Evolutionary conservation across 2,888 invertebrate species (phyloP).

Genomic region (Caenorhabditis uteleia): DNA sequence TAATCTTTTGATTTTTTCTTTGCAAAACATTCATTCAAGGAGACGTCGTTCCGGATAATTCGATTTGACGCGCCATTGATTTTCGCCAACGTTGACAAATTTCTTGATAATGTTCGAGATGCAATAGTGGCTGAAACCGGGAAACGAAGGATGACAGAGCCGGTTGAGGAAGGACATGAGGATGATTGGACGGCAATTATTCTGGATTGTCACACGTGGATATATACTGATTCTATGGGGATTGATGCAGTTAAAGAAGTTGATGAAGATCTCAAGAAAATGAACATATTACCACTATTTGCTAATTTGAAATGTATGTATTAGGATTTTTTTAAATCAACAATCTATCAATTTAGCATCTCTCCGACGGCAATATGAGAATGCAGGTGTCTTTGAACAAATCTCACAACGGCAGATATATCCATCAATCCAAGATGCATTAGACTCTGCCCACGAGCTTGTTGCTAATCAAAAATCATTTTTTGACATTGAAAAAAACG

Average conservation of each 20-base stretch:
- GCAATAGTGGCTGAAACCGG: slow-evolving; percentile 1
- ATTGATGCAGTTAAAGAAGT: slow-evolving; percentile 54
- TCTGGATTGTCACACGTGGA: slow-evolving; percentile 55
- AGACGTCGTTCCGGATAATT: slow-evolving; percentile 68
- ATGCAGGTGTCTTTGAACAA: slow-evolving; percentile 36
- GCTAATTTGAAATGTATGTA: slow-evolving; percentile 45
- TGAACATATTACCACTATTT: slow-evolving; percentile 37
- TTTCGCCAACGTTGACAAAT: slow-evolving; percentile 72
- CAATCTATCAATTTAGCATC: slow-evolving; percentile 18
- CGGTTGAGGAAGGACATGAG: neutral
- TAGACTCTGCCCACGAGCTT: slow-evolving; percentile 26
- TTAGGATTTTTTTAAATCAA: neutral
- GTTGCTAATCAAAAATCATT: slow-evolving; percentile 14
- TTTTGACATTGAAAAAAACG: slow-evolving; percentile 14
- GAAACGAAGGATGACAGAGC: slow-evolving; percentile 2
- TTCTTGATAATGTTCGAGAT: slow-evolving; percentile 46
- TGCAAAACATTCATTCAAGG: slow-evolving; percentile 7
- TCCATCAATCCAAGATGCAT: slow-evolving; percentile 41
- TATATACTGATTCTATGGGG: slow-evolving; percentile 60
- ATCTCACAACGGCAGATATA: slow-evolving; percentile 32
- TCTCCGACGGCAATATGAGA: slow-evolving; percentile 40
- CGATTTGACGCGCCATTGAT: slow-evolving; percentile 72
- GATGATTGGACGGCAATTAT: slow-evolving; percentile 38
- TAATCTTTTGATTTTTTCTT: neutral
- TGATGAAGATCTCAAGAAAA: slow-evolving; percentile 36